Conservation (phyloP, 2,888 invertebrate species). For the Athalia circularis region DNA sequence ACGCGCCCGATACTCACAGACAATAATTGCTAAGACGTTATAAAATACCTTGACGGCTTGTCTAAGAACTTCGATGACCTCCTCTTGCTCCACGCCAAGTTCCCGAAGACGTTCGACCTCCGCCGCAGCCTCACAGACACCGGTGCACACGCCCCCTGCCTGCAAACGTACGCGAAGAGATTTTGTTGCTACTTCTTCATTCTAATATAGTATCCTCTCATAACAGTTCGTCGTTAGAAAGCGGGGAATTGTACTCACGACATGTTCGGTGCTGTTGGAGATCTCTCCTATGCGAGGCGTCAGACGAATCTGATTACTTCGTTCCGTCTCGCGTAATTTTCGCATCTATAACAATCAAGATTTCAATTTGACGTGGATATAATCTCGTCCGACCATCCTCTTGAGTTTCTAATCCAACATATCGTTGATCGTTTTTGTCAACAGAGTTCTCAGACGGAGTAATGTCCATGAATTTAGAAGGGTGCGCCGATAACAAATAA, state of each 20-base stretch:
- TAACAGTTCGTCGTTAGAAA: neutral
- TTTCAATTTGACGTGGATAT: too few relatives aligned
- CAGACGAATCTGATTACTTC: conserved; percentile 66
- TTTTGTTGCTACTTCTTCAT: conserved; percentile 3
- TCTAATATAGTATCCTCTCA: conserved; percentile 9
- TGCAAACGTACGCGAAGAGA: conserved; percentile 39
- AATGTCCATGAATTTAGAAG: too few relatives aligned
- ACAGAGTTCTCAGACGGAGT: too few relatives aligned
- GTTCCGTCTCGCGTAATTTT: conserved; percentile 77
- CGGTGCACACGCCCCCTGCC: conserved; percentile 62
- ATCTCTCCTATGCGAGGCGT: conserved; percentile 63
- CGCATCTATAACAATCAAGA: conserved; percentile 73
- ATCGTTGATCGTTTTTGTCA: too few relatives aligned
- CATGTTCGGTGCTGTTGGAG: conserved; percentile 58
- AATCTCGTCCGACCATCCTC: too few relatives aligned
- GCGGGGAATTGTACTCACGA: conserved; percentile 53
- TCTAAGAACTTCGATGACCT: conserved; percentile 67
- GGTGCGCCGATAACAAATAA: too few relatives aligned
- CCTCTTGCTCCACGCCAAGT: conserved; percentile 67
- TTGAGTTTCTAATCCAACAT: too few relatives aligned
- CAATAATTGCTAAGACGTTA: neutral
- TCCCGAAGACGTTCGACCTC: conserved; percentile 68
- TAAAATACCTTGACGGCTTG: conserved; percentile 66
- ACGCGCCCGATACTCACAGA: neutral
- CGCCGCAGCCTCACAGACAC: conserved; percentile 60